A percentile compares a stretch with the other conserved stretches of the same genome.
Evolutionary conservation across 1,140 invertebrate species (phyloP).

Genomic region (Cotesia vestalis): DNA sequence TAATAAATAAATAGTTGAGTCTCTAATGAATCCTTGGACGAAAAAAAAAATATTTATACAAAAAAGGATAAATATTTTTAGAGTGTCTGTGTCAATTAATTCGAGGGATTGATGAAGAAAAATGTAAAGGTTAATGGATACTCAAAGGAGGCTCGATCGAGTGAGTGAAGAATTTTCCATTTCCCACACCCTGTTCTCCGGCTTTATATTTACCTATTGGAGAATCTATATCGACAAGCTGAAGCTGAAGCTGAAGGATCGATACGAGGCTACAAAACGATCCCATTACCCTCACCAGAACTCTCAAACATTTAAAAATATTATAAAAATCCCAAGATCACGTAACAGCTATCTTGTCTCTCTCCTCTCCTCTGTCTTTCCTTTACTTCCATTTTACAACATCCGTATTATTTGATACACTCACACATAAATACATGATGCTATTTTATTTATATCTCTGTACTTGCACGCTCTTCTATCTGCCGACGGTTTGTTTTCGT

Average conservation of each 20-base stretch:
- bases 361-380: too few relatives aligned
- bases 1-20: too few relatives aligned
- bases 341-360: background rate
- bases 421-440: too few relatives aligned
- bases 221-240: constrained; percentile 26
- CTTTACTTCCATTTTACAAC: too few relatives aligned
- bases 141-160: background rate
- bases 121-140: background rate
- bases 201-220: constrained; percentile 23
- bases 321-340: constrained; percentile 6
- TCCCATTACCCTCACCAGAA: constrained; percentile 24
- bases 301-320: background rate
- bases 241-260: constrained; percentile 24
- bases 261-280: constrained; percentile 28
- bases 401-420: too few relatives aligned
- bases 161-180: constrained; percentile 12
- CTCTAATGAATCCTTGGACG: too few relatives aligned
- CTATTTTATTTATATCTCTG: too few relatives aligned
- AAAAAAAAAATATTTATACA: too few relatives aligned
- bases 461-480: too few relatives aligned
- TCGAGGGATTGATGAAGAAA: background rate
- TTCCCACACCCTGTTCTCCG: background rate
- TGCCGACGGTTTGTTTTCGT: too few relatives aligned
- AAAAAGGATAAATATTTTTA: too few relatives aligned
- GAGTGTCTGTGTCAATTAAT: too few relatives aligned